Conservation (phyloP, 2,797 vertebrate genomes). For the Sebastes trivittatus region DNA sequence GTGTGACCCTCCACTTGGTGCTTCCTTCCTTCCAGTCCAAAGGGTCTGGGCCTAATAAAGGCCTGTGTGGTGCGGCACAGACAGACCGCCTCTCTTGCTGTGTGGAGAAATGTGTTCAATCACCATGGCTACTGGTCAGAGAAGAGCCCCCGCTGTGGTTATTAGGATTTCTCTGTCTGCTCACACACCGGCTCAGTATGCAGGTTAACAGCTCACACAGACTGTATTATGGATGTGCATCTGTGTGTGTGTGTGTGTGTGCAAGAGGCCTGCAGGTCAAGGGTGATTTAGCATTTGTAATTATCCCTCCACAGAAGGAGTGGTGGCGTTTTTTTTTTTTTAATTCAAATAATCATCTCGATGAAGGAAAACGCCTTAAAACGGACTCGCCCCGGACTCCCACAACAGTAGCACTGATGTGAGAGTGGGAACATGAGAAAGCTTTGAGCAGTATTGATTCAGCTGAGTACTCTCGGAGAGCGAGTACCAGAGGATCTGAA, state of each 20-base stretch:
- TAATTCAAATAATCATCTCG: conserved; percentile 28
- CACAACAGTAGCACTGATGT: conserved; percentile 53
- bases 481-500: conserved; percentile 73
- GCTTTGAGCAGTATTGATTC: conserved; percentile 80
- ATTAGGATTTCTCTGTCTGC: conserved; percentile 71
- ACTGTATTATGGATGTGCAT: conserved; percentile 37
- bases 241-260: conserved; percentile 26
- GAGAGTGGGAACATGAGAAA: conserved; percentile 76
- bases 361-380: conserved; percentile 15
- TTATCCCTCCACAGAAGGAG: conserved; percentile 7
- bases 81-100: conserved; percentile 56
- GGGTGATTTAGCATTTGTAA: conserved; percentile 47
- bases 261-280: conserved; percentile 47
- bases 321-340: neutral
- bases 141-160: conserved; percentile 72
- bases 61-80: conserved; percentile 49
- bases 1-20: conserved; percentile 55
- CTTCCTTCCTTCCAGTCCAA: conserved; percentile 54
- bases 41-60: conserved; percentile 61
- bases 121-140: conserved; percentile 77
- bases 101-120: conserved; percentile 76
- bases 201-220: conserved; percentile 61
- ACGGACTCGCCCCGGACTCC: conserved; percentile 28
- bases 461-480: conserved; percentile 67
- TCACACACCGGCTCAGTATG: conserved; percentile 57